A percentile compares a stretch with the other conserved stretches of the same genome.
Conservation (phyloP, 2,888 invertebrate species). For the Drosophila meridiana region DNA sequence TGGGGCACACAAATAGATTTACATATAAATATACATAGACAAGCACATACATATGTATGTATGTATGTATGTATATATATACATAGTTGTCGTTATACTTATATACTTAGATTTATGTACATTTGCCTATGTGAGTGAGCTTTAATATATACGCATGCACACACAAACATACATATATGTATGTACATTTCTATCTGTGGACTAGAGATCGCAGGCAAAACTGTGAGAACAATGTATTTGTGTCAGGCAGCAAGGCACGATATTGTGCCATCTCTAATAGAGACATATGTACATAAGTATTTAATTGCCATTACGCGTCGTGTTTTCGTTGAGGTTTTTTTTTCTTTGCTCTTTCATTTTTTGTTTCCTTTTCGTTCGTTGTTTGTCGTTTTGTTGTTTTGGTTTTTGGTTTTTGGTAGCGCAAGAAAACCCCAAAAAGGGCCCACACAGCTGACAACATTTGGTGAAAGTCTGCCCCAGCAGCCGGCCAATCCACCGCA, state of each 20-base stretch:
- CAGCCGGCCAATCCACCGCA: slow-evolving; percentile 1
- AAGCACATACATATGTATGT: background rate
- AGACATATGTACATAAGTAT: slow-evolving; percentile 27
- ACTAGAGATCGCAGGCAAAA: slow-evolving; percentile 6
- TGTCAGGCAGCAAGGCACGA: slow-evolving; percentile 6
- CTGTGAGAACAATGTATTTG: background rate
- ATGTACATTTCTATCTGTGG: background rate
- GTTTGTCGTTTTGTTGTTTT: slow-evolving; percentile 61
- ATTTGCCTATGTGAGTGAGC: slow-evolving; percentile 6
- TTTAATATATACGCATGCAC: background rate
- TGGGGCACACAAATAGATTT: slow-evolving; percentile 29
- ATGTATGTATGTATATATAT: slow-evolving; percentile 2
- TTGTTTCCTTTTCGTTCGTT: slow-evolving; percentile 35
- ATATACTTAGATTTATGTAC: slow-evolving; percentile 2
- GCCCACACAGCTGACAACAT: slow-evolving; percentile 70
- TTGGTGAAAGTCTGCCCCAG: slow-evolving; percentile 66
- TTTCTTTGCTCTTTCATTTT: slow-evolving; percentile 19
- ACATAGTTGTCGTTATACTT: slow-evolving; percentile 10
- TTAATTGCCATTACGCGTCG: slow-evolving; percentile 55
- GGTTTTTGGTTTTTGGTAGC: slow-evolving; percentile 38
- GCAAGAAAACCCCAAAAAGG: slow-evolving; percentile 41
- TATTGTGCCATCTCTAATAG: slow-evolving; percentile 9
- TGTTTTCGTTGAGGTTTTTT: slow-evolving; percentile 38
- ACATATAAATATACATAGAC: slow-evolving; percentile 6
- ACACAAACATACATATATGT: background rate